These are phyloP conservation scores for Podotricha telesiphe DNA, from an alignment of 2,888 invertebrate genomes.

Conservation along the genomic window DNA sequence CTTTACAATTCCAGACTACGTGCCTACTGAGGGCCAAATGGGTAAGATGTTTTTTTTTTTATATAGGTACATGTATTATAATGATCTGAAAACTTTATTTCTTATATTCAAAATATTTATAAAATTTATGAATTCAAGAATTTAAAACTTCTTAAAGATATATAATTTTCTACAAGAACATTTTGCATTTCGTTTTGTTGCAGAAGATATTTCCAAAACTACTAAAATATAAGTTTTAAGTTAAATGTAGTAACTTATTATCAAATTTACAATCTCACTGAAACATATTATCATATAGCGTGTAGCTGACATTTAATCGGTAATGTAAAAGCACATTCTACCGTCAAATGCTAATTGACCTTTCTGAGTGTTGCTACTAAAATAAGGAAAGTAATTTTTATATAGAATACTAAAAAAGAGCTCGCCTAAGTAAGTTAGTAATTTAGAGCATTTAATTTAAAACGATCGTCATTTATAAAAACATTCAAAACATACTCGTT, in stretches of 20 bases:
- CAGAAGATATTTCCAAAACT: too few relatives aligned
- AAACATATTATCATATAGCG: neutral
- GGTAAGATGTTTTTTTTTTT: slow-evolving; percentile 54
- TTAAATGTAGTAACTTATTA: too few relatives aligned
- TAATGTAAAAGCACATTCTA: too few relatives aligned
- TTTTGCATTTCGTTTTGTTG: too few relatives aligned
- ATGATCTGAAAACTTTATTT: too few relatives aligned
- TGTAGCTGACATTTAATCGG: neutral
- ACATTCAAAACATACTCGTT: slow-evolving; percentile 46
- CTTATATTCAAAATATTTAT: too few relatives aligned
- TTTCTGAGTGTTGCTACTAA: neutral
- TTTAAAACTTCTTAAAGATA: too few relatives aligned
- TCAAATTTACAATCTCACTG: neutral
- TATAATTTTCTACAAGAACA: too few relatives aligned
- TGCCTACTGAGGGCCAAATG: slow-evolving; percentile 71
- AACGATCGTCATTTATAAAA: neutral
- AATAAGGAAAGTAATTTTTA: neutral
- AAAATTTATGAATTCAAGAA: too few relatives aligned
- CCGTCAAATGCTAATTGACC: neutral
- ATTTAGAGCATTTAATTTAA: neutral
- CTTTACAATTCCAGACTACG: slow-evolving; percentile 74
- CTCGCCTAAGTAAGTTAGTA: too few relatives aligned
- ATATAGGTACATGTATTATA: neutral
- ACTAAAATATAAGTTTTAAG: too few relatives aligned
- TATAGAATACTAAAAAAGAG: too few relatives aligned